phyloP scores from a whole-genome alignment of 2,888 invertebrate genomes.

The Aelia acuminata region DNA sequence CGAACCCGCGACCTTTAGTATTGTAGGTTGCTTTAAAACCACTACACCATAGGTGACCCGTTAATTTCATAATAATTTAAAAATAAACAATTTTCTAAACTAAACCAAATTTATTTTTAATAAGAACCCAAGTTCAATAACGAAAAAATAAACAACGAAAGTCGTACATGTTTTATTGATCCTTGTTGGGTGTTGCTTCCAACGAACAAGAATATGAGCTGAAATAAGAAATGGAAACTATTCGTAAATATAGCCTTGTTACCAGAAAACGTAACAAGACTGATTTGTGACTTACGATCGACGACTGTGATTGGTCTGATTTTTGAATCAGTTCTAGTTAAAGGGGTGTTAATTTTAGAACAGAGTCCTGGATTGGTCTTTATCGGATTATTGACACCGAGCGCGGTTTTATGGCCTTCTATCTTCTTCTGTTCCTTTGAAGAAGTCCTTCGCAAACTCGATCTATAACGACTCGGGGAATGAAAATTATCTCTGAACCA shows the following conservation, averaged over 20 bases:
- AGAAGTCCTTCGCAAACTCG: not conserved
- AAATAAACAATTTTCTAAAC: too few relatives aligned
- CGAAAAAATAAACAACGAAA: too few relatives aligned
- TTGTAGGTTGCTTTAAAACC: too few relatives aligned
- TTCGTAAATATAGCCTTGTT: not conserved
- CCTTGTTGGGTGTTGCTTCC: too few relatives aligned
- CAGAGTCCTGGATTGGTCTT: not conserved
- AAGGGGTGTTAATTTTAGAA: not conserved
- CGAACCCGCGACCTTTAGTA: too few relatives aligned
- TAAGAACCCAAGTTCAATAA: too few relatives aligned
- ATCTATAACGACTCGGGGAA: not conserved
- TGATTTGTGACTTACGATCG: not conserved
- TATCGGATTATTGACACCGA: conserved; percentile 18
- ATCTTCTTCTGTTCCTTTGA: not conserved
- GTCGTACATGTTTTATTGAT: too few relatives aligned
- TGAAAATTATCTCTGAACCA: not conserved
- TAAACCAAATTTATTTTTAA: too few relatives aligned
- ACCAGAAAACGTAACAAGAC: not conserved
- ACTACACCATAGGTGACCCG: too few relatives aligned
- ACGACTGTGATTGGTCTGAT: not conserved
- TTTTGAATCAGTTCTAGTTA: not conserved
- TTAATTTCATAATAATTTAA: too few relatives aligned
- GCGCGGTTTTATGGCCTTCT: not conserved
- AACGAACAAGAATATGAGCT: too few relatives aligned
- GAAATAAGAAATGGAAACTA: not conserved